phyloP scores from a whole-genome alignment of 1,140 invertebrate species.

The Hyles vespertilio region DNA sequence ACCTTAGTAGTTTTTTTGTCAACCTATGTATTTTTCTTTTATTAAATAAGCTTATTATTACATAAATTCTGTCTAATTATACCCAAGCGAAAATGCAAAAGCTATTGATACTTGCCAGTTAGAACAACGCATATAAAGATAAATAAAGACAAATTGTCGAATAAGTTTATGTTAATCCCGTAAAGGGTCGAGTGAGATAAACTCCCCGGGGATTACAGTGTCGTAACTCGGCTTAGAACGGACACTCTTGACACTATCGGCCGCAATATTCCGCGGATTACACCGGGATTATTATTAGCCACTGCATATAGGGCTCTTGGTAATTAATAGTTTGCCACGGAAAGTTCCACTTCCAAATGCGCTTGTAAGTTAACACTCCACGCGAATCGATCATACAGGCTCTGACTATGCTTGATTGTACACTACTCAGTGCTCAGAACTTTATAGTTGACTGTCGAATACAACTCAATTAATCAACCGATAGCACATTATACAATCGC shows the following conservation, averaged over 20 bases:
- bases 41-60: too few species aligned
- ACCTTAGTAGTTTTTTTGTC: too few species aligned
- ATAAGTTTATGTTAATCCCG: slow-evolving; percentile 51
- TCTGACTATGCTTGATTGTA: slow-evolving; percentile 6
- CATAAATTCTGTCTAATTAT: too few species aligned
- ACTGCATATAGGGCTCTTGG: slow-evolving; percentile 29
- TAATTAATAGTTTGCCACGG: slow-evolving; percentile 35
- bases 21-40: too few species aligned
- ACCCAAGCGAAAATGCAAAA: neutral
- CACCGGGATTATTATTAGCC: slow-evolving; percentile 36
- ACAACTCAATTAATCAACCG: neutral
- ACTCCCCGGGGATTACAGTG: slow-evolving; percentile 40
- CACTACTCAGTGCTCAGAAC: too few species aligned
- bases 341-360: slow-evolving; percentile 16
- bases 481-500: too few species aligned
- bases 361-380: slow-evolving; percentile 14
- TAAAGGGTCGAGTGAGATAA: slow-evolving; percentile 51
- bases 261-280: slow-evolving; percentile 41
- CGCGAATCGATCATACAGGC: slow-evolving; percentile 11
- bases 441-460: neutral
- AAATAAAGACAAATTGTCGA: slow-evolving; percentile 50
- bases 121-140: slow-evolving; percentile 26
- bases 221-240: slow-evolving; percentile 39
- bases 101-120: slow-evolving; percentile 1
- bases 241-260: slow-evolving; percentile 48